Evolutionary conservation across 1,140 invertebrate species (phyloP), one percentile per base, ranked within the genome.

Genomic region (Ylistrum balloti): DNA sequence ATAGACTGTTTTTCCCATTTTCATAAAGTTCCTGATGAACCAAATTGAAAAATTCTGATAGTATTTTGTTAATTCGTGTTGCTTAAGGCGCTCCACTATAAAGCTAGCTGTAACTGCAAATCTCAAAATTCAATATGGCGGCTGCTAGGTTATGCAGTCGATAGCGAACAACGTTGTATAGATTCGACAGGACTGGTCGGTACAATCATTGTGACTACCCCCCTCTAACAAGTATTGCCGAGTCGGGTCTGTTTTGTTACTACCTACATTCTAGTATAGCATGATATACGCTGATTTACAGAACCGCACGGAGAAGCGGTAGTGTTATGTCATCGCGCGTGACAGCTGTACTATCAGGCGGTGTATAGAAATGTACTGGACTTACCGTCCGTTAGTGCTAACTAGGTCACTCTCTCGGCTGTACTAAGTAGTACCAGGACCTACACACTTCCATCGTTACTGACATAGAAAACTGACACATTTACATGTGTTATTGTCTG

Each of bases 51-150:
- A 74, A 74, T 5, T 74, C 56, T 28, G 28, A 74, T 74, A 74
- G n/a, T 74, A 11, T 28, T 74, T 74, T 28, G 56, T 28, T 74
- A 74, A n/a, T 28, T 1, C n/a, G 5, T 74, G 56, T 28, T 28
- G 22, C 28, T 74, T 28, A 74, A n/a, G 56, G 22, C 28, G 56
- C 22, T 74, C 5, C 28, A 28, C 56, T 28, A 7, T 28, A 74
- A 74, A 28, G 9, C 56, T 74, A 0, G 56, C 9, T 74, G 56
- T 28, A 74, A 74, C 56, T 28, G 56, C 22, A 74, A 74, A 74
- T 74, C 56, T 74, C 56, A 74, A 74, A 74, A 74, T 74, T 74
- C 56, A 74, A 74, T 74, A 74, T 74, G 56, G 56, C 56, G 56
- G 56, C 56, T 28, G n/a, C 17, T 9, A 5, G 56, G n/a, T 28